These are phyloP conservation scores for Ostrea denselamellosa DNA, from an alignment of 1,140 invertebrate genomes.

Conservation along the genomic window DNA sequence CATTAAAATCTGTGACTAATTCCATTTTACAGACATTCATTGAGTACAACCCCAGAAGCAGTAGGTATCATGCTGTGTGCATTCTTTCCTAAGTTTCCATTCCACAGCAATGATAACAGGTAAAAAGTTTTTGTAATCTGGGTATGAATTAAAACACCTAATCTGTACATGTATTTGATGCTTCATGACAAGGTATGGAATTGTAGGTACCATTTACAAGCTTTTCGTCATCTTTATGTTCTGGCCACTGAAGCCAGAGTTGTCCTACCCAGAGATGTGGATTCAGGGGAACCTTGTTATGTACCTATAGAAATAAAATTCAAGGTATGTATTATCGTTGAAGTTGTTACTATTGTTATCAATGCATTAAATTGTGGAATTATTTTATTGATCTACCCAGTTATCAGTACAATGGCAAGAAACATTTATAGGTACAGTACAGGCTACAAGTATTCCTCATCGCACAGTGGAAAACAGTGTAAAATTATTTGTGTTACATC, in stretches of 20 bases:
- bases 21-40: slow-evolving; percentile 83
- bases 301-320: slow-evolving; percentile 85
- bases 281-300: slow-evolving; percentile 85
- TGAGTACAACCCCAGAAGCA: slow-evolving; percentile 90
- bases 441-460: too few relatives aligned
- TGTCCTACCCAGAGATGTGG: slow-evolving; percentile 91
- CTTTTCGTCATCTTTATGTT: slow-evolving; percentile 96
- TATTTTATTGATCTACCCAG: too few relatives aligned
- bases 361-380: too few relatives aligned
- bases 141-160: slow-evolving; percentile 80
- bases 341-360: background rate
- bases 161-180: slow-evolving; percentile 96
- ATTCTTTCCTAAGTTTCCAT: slow-evolving; percentile 98
- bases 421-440: too few relatives aligned
- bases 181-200: slow-evolving; percentile 81
- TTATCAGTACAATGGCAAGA: too few relatives aligned
- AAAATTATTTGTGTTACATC: too few relatives aligned
- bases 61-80: slow-evolving; percentile 94
- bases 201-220: slow-evolving; percentile 93
- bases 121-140: slow-evolving; percentile 69
- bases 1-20: background rate
- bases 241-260: slow-evolving; percentile 93
- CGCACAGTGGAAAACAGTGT: too few relatives aligned
- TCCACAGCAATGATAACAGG: slow-evolving; percentile 96
- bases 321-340: slow-evolving; percentile 67